Evolutionary conservation across 2,113 vertebrate species (phyloP), one percentile per base, ranked within the genome.

Genomic region (Gorsachius goisagi): DNA sequence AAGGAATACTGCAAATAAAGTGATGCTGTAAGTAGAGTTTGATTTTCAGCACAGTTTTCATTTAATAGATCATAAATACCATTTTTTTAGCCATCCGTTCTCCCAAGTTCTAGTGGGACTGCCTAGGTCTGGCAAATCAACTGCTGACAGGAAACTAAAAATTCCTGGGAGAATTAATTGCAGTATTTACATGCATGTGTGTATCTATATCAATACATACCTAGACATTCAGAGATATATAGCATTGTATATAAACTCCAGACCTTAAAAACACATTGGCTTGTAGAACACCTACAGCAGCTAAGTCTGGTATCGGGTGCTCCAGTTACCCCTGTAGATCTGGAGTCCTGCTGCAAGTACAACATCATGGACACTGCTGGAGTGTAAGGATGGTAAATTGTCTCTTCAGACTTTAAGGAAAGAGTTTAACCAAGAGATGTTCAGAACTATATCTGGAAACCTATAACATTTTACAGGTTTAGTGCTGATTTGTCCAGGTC

Each of bases 1-100:
- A 59, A 96, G 83, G 86, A 90, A 90, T 86, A 80, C 55, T 80
- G 59, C 63, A 90, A 93, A 84, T 88, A 77, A 90, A 92, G 35
- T 33, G 37, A 90, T 73, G 47, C 73, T 80, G 41, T 92, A 92
- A 92, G 60, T 59, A 71, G 41, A 74, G 49, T 74, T 91, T 79
- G 72, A 80, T 95, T 93, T 92, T 90, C 72, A 62, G 19, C 45
- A 72, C 55, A 62, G 26, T 90, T 94, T 83, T 92, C 63, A 90
- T 93, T 92, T 96, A 90, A 71, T 88, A 53, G 55, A n/a, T 80
- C 15, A 4, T 94, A 88, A 96, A 92, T 94, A 75, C 15, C 11
- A 7, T 45, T 76, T 81, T 90, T 90, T 94, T 53, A 89, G 27
- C 49, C 63, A n/a, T 71, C 28, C 5, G 0, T 84, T 93, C 59